Evolutionary conservation across 2,113 vertebrate species (phyloP), one percentile per base, ranked within the genome.

Genomic region (Pseudolaguvia tuberculata): DNA sequence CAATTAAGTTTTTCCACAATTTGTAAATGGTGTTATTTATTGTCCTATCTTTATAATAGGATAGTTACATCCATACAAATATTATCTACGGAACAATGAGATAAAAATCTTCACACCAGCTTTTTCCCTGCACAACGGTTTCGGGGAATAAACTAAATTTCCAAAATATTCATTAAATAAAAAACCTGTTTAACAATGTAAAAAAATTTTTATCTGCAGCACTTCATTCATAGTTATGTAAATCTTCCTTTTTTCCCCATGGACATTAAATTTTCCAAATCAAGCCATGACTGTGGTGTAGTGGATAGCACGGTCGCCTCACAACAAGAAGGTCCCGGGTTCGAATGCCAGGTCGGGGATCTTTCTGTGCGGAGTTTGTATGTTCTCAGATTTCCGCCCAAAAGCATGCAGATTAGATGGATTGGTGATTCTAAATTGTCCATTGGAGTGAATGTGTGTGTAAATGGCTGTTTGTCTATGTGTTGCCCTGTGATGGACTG

Each of bases 241-340:
- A 63, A 21, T 63, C 31, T 18, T 47, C 56, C 35, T 62, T 70
- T 18, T 61, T 76, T 48, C 48, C 47, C 75, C 66, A 21, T 53
- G 27, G 56, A 61, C 56, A 61, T 31, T 47, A n/a, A 67, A 71
- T 72, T 61, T 61, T 75, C 72, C 42, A 35, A 62, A 76, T 70
- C 62, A 61, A 61, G 29, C 20, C 29, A 20, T 53, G 52, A 78
- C 79, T n/a, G n/a, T n/a, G n/a, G n/a, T n/a, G n/a, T n/a, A n/a
- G n/a, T n/a, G n/a, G n/a, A n/a, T n/a, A n/a, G n/a, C n/a, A n/a
- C n/a, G n/a, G n/a, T n/a, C n/a, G n/a, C n/a, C n/a, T n/a, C n/a
- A n/a, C n/a, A n/a, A n/a, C n/a, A n/a, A n/a, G n/a, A n/a, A n/a
- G n/a, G n/a, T n/a, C n/a, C n/a, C n/a, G n/a, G n/a, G n/a, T n/a